Conservation (phyloP, 2,113 vertebrate species). For the Rhipidura dahli region DNA sequence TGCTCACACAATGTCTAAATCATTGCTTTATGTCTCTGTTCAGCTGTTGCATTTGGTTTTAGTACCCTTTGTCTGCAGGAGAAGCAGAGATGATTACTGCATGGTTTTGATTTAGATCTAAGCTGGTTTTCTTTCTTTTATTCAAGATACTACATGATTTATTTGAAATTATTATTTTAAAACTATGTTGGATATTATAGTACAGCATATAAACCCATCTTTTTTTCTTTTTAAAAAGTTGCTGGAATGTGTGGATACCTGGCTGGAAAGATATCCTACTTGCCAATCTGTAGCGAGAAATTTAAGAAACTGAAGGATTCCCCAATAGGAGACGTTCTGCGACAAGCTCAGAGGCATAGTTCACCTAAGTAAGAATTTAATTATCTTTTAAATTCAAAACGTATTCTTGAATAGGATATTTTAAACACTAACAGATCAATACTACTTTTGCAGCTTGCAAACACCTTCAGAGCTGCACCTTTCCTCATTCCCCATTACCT, state of each 20-base stretch:
- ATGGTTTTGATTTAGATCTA: not conserved
- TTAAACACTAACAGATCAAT: not conserved
- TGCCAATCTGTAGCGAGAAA: conserved; percentile 87
- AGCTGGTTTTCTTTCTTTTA: not conserved
- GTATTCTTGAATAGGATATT: not conserved
- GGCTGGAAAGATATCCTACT: conserved; percentile 88
- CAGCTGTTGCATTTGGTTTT: not conserved
- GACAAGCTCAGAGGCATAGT: conserved; percentile 66
- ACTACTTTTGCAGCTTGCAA: not conserved
- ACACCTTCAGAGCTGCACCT: not conserved
- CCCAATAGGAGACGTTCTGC: conserved; percentile 84
- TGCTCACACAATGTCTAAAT: not conserved
- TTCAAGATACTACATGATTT: not conserved
- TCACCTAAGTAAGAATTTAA: conserved; percentile 68
- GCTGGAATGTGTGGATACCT: conserved; percentile 86
- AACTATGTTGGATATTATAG: not conserved
- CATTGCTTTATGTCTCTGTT: not conserved
- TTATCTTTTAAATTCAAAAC: not conserved
- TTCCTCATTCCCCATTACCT: not conserved
- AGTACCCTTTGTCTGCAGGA: not conserved
- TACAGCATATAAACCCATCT: not conserved
- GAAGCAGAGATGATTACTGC: not conserved
- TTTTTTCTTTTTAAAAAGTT: conserved; percentile 73
- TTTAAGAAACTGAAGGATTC: conserved; percentile 89
- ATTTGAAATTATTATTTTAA: not conserved